Base-by-base conservation (phyloP, 2,113 vertebrate species). In the Pica pica region DNA sequence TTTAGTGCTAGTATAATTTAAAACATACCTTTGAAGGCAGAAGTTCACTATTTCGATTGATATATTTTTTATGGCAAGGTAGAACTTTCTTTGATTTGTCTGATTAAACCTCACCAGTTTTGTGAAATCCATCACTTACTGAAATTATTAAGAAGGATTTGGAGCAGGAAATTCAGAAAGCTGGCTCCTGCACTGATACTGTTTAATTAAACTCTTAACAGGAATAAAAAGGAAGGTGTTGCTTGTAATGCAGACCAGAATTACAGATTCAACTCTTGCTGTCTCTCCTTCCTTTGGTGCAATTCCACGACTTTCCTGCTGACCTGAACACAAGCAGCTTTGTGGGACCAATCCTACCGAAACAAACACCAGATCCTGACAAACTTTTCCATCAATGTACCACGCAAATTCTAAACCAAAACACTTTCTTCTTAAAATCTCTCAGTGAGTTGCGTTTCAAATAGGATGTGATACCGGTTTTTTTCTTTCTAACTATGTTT, bases 401-500 rank as follows among this genome's bases (percentile, higher is more conserved):
- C 35, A 31, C 2, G 0, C 0, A 5, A 49, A 28, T 57, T 35
- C 68, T 41, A 53, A 81, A 76, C 19, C 44, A 27, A 56, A 91
- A 30, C 53, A 13, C 55, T 53, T 59, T 6, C 49, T 87, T 91
- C 80, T 14, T 2, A 53, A 78, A 91, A 50, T 13, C 33, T 22
- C 23, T 35, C 33, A 3, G 13, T 2, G 30, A 50, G 27, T 6
- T 27, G 47, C 7, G 0, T 35, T 88, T 67, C 68, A 42, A 12
- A 27, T 9, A 65, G 7, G 5, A 42, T 2, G 53, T 3, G 35
- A 68, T 0, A 0, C 5, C 22, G 1, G n/a, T 41, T 74, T 46
- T 46, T 49, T 39, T 18, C 9, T 64, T 73, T 52, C 60, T 37
- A 55, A 31, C 13, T 39, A 9, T 1, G 26, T 13, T 57, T 31